phyloP scores from a whole-genome alignment of 2,797 vertebrate species.

The Trichosurus vulpecula region DNA sequence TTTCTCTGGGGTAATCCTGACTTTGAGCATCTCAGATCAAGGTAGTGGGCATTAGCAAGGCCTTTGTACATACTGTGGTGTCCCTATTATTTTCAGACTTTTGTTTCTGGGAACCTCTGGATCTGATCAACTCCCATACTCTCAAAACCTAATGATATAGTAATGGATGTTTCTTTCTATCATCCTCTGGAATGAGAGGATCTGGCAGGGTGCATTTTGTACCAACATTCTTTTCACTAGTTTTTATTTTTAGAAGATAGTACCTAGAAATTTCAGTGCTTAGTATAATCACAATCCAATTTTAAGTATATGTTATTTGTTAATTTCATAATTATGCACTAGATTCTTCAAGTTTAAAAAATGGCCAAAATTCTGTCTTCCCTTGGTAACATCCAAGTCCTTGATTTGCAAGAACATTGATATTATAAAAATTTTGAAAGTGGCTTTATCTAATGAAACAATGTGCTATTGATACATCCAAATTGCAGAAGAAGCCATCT shows the following conservation, averaged over 20 bases:
- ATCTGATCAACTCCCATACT: too few species aligned
- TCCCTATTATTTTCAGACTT: neutral
- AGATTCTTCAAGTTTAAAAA: neutral
- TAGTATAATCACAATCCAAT: slow-evolving; percentile 33
- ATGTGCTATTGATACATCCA: neutral
- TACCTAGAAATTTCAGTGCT: slow-evolving; percentile 53
- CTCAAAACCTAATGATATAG: neutral
- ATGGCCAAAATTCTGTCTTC: neutral
- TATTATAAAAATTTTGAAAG: neutral
- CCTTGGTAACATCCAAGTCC: neutral
- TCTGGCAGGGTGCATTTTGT: slow-evolving; percentile 59
- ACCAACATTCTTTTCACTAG: slow-evolving; percentile 64
- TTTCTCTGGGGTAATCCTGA: neutral
- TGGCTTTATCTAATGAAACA: neutral
- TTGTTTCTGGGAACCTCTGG: neutral
- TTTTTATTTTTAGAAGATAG: slow-evolving; percentile 68
- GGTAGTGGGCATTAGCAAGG: neutral
- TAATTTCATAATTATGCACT: slow-evolving; percentile 14
- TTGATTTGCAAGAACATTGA: neutral
- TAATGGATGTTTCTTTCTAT: slow-evolving; percentile 14
- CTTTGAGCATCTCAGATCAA: neutral
- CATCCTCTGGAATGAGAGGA: slow-evolving; percentile 59
- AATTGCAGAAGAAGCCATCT: neutral
- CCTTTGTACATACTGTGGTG: neutral
- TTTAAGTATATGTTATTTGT: slow-evolving; percentile 60